Evolutionary conservation across 2,113 vertebrate species (phyloP).

Genomic region (Xenopus laevis): DNA sequence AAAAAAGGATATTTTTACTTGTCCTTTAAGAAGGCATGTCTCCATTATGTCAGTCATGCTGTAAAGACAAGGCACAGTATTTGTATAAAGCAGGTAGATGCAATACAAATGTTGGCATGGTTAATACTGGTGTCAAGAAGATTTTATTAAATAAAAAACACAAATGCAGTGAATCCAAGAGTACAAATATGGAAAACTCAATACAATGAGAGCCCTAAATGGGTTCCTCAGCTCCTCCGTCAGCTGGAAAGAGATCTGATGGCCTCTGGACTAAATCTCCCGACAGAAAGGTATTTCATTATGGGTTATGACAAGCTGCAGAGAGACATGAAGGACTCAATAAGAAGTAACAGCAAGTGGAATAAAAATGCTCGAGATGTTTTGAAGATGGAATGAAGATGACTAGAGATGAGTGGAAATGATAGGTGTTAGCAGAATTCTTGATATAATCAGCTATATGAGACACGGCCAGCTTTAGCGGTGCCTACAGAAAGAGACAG

Average conservation of each 20-base stretch:
- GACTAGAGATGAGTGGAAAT: constrained; percentile 62
- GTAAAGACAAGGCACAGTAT: too few relatives aligned
- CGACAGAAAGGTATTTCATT: constrained; percentile 66
- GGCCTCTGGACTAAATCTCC: constrained; percentile 67
- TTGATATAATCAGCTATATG: constrained; percentile 58
- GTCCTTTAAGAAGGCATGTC: too few relatives aligned
- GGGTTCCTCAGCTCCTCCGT: constrained; percentile 50
- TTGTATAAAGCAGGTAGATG: too few relatives aligned
- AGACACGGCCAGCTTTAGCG: constrained; percentile 30
- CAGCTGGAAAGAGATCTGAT: constrained; percentile 70
- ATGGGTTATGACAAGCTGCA: constrained; percentile 71
- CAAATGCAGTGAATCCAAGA: too few relatives aligned
- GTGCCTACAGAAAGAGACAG: background rate
- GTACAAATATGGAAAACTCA: too few relatives aligned
- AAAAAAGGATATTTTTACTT: too few relatives aligned
- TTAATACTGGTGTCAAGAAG: too few relatives aligned
- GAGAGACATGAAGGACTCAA: constrained; percentile 63
- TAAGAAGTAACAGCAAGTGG: constrained; percentile 60
- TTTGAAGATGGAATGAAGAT: constrained; percentile 62
- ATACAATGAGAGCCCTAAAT: background rate
- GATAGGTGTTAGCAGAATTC: constrained; percentile 63
- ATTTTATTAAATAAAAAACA: too few relatives aligned
- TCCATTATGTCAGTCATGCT: too few relatives aligned
- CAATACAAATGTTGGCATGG: too few relatives aligned
- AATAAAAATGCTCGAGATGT: constrained; percentile 58